Evolutionary conservation across 2,797 vertebrate species (phyloP).

Genomic region (Poecilia gillii): DNA sequence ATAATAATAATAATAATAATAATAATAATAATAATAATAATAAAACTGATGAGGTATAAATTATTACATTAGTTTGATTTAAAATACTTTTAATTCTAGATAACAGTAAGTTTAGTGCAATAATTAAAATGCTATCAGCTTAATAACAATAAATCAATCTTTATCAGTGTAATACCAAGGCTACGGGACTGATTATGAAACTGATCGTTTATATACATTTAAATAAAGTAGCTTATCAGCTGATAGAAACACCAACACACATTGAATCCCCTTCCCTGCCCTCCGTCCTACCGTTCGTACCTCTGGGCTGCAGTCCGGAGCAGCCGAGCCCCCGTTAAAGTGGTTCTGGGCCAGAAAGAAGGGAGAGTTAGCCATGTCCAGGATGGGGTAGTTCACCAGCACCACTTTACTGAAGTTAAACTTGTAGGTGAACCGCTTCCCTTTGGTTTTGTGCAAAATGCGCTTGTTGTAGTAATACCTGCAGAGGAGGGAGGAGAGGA

Average conservation of each 20-base stretch:
- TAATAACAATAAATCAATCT: not conserved
- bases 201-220: not conserved
- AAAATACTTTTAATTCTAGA: not conserved
- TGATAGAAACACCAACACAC: not conserved
- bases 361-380: slow-evolving; percentile 90
- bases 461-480: slow-evolving; percentile 97
- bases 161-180: not conserved
- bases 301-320: slow-evolving; percentile 89
- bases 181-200: not conserved
- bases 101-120: not conserved
- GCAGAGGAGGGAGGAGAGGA: slow-evolving; percentile 37
- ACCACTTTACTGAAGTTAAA: slow-evolving; percentile 97
- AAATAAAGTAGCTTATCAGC: not conserved
- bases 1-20: no score
- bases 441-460: slow-evolving; percentile 96
- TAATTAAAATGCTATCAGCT: not conserved
- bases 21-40: no score
- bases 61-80: not conserved
- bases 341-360: slow-evolving; percentile 89
- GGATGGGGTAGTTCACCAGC: slow-evolving; percentile 90
- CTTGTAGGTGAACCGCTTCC: slow-evolving; percentile 97
- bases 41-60: not conserved
- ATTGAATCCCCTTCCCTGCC: slow-evolving; percentile 1
- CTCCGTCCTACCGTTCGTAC: slow-evolving; percentile 66
- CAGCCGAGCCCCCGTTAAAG: slow-evolving; percentile 82